Conservation (phyloP, 2,888 invertebrate genomes). For the Spodoptera exigua region DNA sequence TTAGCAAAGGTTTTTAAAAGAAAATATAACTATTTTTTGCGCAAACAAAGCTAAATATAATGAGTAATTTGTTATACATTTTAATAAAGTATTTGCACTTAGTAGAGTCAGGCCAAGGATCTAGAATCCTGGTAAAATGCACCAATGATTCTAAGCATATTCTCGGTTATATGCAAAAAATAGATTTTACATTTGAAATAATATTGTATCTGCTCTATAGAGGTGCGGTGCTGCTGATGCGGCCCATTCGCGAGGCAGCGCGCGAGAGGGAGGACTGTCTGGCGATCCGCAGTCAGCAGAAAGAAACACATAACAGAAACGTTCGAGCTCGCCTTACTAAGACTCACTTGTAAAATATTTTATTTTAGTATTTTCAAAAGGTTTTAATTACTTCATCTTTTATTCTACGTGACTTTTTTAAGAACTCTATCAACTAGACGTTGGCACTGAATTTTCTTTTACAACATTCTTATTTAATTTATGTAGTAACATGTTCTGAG, state of each 20-base stretch:
- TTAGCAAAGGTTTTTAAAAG: too few relatives aligned
- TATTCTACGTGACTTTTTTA: neutral
- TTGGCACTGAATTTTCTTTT: slow-evolving; percentile 31
- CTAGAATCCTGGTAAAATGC: too few relatives aligned
- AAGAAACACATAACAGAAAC: slow-evolving; percentile 84
- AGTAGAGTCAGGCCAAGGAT: too few relatives aligned
- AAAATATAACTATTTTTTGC: too few relatives aligned
- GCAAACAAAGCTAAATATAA: too few relatives aligned
- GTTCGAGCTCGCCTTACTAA: slow-evolving; percentile 57
- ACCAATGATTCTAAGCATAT: too few relatives aligned
- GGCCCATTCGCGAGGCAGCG: slow-evolving; percentile 80
- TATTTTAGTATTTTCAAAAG: slow-evolving; percentile 47
- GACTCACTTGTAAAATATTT: slow-evolving; percentile 49
- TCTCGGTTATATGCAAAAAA: too few relatives aligned
- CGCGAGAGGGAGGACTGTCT: slow-evolving; percentile 83
- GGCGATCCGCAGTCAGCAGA: slow-evolving; percentile 86
- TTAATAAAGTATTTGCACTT: too few relatives aligned
- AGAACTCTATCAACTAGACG: slow-evolving; percentile 9
- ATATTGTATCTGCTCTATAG: slow-evolving; percentile 68
- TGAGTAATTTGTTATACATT: too few relatives aligned
- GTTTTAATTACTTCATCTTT: slow-evolving; percentile 44
- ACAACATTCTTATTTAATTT: slow-evolving; percentile 18
- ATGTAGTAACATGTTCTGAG: slow-evolving; percentile 16
- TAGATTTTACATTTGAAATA: neutral
- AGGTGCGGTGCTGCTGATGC: slow-evolving; percentile 79